Percentiles rank a stretch among this genome's conserved stretches.
phyloP scores from a whole-genome alignment of 2,113 vertebrate species.

The Aleadryas rufinucha region DNA sequence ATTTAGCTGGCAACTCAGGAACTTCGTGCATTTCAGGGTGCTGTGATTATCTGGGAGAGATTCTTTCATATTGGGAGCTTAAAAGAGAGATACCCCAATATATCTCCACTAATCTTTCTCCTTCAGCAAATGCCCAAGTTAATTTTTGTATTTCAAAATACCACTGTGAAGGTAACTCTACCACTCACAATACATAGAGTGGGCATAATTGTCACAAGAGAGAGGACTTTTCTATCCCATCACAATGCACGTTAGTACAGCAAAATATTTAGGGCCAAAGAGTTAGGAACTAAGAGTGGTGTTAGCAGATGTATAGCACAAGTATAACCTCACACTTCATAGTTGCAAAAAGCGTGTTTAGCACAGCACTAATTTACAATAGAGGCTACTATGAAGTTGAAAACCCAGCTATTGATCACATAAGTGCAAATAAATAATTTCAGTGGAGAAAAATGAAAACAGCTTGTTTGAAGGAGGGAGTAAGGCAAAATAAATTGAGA shows the following conservation, averaged over 20 bases:
- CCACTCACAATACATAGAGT: not conserved
- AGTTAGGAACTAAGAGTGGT: not conserved
- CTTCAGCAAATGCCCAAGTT: not conserved
- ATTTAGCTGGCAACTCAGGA: not conserved
- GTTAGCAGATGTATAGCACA: not conserved
- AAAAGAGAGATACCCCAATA: not conserved
- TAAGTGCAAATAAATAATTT: not conserved
- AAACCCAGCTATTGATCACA: not conserved
- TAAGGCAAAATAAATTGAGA: not conserved
- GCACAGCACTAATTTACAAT: not conserved
- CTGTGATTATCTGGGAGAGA: not conserved
- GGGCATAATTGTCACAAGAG: not conserved
- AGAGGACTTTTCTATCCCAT: not conserved
- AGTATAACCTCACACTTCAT: not conserved
- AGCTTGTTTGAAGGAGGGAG: not conserved
- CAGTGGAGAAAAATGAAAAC: not conserved
- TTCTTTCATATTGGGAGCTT: not conserved
- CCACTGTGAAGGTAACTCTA: not conserved
- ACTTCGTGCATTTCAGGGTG: not conserved
- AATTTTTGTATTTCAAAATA: not conserved
- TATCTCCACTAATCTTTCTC: not conserved
- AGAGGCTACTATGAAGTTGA: not conserved
- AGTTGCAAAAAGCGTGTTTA: not conserved
- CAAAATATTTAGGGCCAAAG: not conserved
- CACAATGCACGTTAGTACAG: not conserved